Conservation (phyloP, 2,888 invertebrate genomes). For the Temnothorax ravouxi region DNA sequence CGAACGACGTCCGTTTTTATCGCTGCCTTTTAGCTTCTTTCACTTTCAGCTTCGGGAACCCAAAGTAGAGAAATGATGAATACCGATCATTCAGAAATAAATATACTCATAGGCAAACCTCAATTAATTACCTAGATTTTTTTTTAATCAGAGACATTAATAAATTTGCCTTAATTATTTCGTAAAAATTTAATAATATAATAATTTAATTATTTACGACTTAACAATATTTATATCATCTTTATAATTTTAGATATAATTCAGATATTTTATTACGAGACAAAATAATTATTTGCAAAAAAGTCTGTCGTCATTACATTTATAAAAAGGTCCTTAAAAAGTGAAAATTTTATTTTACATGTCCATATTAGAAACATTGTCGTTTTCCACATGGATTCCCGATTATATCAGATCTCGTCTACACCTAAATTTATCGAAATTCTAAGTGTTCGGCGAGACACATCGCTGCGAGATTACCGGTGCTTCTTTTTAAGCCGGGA, state of each 20-base stretch:
- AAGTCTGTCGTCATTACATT: not conserved
- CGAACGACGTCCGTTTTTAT: slow-evolving; percentile 3
- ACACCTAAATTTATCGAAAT: slow-evolving; percentile 82
- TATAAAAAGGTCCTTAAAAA: not conserved
- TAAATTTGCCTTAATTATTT: not conserved
- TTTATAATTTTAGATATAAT: not conserved
- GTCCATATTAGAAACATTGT: not conserved
- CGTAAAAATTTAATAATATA: not conserved
- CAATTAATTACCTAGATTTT: not conserved
- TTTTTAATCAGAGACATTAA: not conserved
- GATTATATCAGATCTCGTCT: slow-evolving; percentile 40
- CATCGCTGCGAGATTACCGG: slow-evolving; percentile 45
- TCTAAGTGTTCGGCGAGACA: slow-evolving; percentile 78
- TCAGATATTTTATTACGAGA: not conserved
- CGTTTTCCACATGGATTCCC: slow-evolving; percentile 59
- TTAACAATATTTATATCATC: not conserved
- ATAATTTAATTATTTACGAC: not conserved
- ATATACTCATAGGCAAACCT: not conserved
- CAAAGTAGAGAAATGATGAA: not conserved
- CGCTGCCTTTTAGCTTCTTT: not conserved
- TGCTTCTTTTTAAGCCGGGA: slow-evolving; percentile 57
- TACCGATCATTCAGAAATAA: not conserved
- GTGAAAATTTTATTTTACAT: not conserved
- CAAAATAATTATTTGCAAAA: not conserved
- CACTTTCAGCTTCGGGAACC: not conserved